Conservation (phyloP, 2,888 invertebrate genomes). For the Xestoiulus laeticollis region DNA sequence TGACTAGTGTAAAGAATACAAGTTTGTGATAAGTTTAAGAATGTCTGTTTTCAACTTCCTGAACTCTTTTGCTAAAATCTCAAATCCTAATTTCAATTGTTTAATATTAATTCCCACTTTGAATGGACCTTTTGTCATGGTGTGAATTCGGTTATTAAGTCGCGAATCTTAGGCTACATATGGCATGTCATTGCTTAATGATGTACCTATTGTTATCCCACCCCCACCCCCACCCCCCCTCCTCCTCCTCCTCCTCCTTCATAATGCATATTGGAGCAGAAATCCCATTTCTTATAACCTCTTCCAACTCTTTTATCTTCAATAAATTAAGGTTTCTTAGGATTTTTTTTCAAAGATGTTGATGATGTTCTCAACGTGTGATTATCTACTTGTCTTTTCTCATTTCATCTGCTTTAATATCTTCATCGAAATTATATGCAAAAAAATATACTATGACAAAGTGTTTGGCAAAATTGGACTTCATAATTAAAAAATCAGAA, state of each 20-base stretch:
- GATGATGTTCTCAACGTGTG: background rate
- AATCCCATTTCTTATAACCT: background rate
- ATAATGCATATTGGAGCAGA: background rate
- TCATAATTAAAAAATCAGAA: too few species aligned
- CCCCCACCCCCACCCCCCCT: background rate
- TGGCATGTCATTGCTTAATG: slow-evolving; percentile 1
- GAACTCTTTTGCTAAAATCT: background rate
- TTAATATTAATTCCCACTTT: background rate
- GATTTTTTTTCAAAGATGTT: background rate
- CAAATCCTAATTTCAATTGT: background rate
- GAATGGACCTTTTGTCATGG: background rate
- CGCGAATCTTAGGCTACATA: background rate
- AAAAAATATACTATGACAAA: too few species aligned
- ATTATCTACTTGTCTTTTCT: slow-evolving; percentile 1
- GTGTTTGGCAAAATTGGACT: too few species aligned
- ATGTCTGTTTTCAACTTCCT: background rate
- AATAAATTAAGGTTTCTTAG: background rate
- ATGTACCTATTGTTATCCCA: background rate
- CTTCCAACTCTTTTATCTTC: background rate
- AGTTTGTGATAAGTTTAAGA: too few species aligned
- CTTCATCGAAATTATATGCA: background rate
- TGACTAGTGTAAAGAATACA: too few species aligned
- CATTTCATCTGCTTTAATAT: background rate
- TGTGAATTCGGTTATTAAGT: slow-evolving; percentile 9
- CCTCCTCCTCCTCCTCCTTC: background rate